These are phyloP conservation scores for Poecile atricapillus DNA, from an alignment of 2,113 vertebrate species.

Conservation along the genomic window DNA sequence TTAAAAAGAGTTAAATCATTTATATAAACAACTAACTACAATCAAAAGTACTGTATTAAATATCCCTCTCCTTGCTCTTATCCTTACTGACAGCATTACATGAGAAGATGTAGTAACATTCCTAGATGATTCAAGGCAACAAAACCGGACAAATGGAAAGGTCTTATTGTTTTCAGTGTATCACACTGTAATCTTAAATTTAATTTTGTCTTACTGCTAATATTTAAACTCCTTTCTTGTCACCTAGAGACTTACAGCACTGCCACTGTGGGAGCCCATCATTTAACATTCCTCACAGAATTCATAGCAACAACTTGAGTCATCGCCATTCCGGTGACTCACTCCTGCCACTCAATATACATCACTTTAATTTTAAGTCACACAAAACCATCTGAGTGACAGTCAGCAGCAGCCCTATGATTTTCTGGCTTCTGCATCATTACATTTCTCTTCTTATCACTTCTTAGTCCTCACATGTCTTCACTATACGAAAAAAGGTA, in stretches of 20 bases:
- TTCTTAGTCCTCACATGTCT: not conserved
- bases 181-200: not conserved
- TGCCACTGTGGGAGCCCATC: not conserved
- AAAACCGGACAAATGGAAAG: not conserved
- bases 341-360: constrained; percentile 29
- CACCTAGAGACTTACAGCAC: constrained; percentile 16
- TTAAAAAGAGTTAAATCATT: not conserved
- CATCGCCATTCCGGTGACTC: constrained; percentile 56
- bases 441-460: constrained; percentile 8
- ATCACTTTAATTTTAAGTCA: constrained; percentile 45
- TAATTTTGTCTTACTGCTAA: not conserved
- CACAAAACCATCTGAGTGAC: constrained; percentile 40
- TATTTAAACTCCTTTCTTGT: not conserved
- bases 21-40: not conserved
- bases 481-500: not conserved
- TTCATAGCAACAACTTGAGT: constrained; percentile 60
- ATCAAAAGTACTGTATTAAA: not conserved
- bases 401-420: constrained; percentile 45
- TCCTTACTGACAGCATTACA: not conserved
- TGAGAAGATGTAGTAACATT: not conserved
- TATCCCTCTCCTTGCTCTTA: not conserved
- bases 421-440: constrained; percentile 53
- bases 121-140: not conserved
- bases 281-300: constrained; percentile 39
- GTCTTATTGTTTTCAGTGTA: not conserved